Conservation (phyloP, 2,888 invertebrate species). For the Volucella bombylans region DNA sequence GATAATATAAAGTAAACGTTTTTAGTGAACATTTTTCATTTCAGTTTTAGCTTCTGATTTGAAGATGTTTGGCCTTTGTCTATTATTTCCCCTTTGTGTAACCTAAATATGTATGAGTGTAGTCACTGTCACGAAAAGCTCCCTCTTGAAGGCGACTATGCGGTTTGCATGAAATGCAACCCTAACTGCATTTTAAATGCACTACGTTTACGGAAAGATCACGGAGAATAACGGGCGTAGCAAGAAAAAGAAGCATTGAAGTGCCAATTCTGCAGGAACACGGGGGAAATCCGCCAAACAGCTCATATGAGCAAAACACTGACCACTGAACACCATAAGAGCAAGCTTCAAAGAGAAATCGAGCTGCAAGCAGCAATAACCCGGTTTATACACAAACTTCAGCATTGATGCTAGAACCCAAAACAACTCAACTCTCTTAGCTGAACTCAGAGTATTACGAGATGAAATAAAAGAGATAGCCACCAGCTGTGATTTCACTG, state of each 20-base stretch:
- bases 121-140: not conserved
- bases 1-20: no score
- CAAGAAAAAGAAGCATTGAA: conserved; percentile 6
- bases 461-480: no score
- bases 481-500: no score
- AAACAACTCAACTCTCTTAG: no score
- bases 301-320: no score
- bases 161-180: not conserved
- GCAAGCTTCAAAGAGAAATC: no score
- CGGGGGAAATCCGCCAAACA: no score
- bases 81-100: not conserved
- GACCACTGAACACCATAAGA: no score
- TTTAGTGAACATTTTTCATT: not conserved
- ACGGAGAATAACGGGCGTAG: not conserved
- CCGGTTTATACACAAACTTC: no score
- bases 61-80: not conserved
- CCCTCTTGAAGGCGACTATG: not conserved
- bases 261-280: not conserved
- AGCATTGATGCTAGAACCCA: no score
- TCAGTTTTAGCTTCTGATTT: not conserved
- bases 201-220: not conserved
- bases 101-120: conserved; percentile 7
- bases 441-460: no score
- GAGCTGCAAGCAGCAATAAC: no score
- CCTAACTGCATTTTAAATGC: not conserved